Percentiles rank a stretch among this genome's conserved stretches.
These are phyloP conservation scores for Yasuhikotakia modesta DNA, from an alignment of 2,797 vertebrate species.

Conservation along the genomic window DNA sequence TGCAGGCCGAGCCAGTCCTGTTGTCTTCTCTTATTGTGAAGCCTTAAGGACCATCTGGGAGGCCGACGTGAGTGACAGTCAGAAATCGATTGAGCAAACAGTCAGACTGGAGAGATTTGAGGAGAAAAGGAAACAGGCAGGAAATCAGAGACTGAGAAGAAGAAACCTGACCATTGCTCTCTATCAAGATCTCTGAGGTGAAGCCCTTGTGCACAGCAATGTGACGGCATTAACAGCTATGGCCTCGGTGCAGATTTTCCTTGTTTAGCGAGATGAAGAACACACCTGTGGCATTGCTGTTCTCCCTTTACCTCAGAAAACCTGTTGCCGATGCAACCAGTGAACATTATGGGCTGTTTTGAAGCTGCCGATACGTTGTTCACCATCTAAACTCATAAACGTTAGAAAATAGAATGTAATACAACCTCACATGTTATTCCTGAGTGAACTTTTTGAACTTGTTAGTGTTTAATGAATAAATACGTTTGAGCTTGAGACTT, in stretches of 20 bases:
- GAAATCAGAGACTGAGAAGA: conserved; percentile 35
- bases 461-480: no score
- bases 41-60: neutral
- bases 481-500: no score
- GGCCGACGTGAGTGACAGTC: conserved; percentile 1
- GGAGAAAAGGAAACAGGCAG: conserved; percentile 23
- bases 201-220: neutral
- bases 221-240: conserved; percentile 16
- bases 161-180: neutral
- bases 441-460: no score
- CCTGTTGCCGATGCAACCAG: neutral
- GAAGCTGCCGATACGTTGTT: neutral
- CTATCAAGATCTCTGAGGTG: neutral
- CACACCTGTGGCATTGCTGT: conserved; percentile 36
- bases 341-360: neutral
- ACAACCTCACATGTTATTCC: no score
- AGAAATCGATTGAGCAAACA: conserved; percentile 28
- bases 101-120: conserved; percentile 23
- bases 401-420: neutral
- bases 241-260: neutral
- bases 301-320: neutral
- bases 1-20: neutral
- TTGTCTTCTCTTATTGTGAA: neutral
- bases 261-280: conserved; percentile 35
- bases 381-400: no score